A percentile compares a stretch with the other conserved stretches of the same genome.
phyloP scores from a whole-genome alignment of 2,888 invertebrate species.

The Melanargia galathea region DNA sequence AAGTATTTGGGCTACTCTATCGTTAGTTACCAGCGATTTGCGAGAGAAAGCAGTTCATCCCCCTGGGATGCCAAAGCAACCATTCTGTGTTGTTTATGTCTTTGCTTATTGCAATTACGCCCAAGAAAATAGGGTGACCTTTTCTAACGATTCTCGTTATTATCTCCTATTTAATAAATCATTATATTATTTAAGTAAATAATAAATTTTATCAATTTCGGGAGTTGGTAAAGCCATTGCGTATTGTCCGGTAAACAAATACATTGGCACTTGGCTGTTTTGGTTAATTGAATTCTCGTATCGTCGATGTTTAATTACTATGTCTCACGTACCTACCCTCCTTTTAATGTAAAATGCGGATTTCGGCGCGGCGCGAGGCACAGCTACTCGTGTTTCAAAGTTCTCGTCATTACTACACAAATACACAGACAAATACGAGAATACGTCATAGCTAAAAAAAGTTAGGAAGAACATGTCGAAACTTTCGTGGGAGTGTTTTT shows the following conservation, averaged over 20 bases:
- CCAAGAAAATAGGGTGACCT: too few species aligned
- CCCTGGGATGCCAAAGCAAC: too few species aligned
- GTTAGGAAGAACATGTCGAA: too few species aligned
- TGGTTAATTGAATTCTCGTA: constrained; percentile 33
- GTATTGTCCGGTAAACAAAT: constrained; percentile 22
- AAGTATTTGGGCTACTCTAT: too few species aligned
- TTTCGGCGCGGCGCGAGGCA: neutral
- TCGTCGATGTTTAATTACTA: constrained; percentile 36
- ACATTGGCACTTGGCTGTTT: constrained; percentile 32
- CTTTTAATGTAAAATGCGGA: constrained; percentile 24
- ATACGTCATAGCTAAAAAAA: too few species aligned
- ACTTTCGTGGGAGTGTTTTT: neutral
- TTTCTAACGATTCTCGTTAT: neutral
- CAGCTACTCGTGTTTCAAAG: constrained; percentile 8
- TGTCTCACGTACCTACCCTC: constrained; percentile 30
- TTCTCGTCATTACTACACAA: neutral
- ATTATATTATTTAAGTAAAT: constrained; percentile 9
- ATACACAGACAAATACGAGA: too few species aligned
- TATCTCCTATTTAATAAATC: neutral
- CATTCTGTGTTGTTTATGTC: too few species aligned
- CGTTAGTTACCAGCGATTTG: too few species aligned
- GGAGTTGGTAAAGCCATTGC: neutral
- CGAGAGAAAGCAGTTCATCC: too few species aligned
- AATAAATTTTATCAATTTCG: too few species aligned
- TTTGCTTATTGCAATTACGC: too few species aligned